Percentiles rank a stretch among this genome's conserved stretches.
These are phyloP conservation scores for Plestiodon gilberti DNA, from an alignment of 2,113 vertebrate genomes.

Conservation along the genomic window DNA sequence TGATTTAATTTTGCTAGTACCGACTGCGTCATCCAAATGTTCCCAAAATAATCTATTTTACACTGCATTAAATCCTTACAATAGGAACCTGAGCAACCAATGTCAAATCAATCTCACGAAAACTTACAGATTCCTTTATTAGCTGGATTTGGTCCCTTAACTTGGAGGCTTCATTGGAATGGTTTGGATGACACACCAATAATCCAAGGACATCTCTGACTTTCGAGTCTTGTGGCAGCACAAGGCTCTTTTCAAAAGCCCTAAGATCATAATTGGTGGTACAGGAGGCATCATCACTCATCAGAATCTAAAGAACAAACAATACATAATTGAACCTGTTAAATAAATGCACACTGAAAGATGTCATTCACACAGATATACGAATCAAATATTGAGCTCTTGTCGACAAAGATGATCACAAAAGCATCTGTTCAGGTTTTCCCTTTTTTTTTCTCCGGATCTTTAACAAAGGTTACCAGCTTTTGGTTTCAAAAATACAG, in stretches of 20 bases:
- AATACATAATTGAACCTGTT: not conserved
- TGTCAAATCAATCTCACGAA: not conserved
- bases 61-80: not conserved
- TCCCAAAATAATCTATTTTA: not conserved
- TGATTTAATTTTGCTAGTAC: not conserved
- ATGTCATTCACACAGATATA: not conserved
- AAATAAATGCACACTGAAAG: not conserved
- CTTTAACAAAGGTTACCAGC: not conserved
- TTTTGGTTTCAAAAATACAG: not conserved
- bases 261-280: not conserved
- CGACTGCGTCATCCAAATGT: not conserved
- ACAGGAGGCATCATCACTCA: conserved; percentile 29
- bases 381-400: not conserved
- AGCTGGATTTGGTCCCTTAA: conserved; percentile 35
- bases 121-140: conserved; percentile 60
- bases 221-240: not conserved
- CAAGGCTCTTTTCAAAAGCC: conserved; percentile 8
- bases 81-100: not conserved
- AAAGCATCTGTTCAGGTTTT: not conserved
- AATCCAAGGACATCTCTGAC: not conserved
- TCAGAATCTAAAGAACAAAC: conserved; percentile 58
- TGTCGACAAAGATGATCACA: not conserved
- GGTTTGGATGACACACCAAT: not conserved
- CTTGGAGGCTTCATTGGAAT: conserved; percentile 7
- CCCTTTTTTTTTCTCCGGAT: not conserved